A percentile compares a stretch with the other conserved stretches of the same genome.
Conservation (phyloP, 2,888 invertebrate genomes). For the Drosophila hawaiiensis region DNA sequence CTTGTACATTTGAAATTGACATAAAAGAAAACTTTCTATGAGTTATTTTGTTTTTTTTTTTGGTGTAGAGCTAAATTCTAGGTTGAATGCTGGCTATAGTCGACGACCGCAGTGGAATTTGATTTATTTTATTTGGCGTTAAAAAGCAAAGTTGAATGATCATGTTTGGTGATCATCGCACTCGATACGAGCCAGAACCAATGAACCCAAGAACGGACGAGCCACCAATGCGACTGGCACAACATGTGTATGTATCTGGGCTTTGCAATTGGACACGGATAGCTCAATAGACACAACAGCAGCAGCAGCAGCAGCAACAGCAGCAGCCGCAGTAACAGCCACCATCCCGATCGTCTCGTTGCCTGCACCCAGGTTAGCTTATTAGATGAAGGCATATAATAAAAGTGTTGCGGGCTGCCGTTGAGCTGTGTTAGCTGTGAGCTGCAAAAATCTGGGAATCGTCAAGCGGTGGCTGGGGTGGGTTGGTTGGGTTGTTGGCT, state of each 20-base stretch:
- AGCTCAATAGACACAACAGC: slow-evolving; percentile 74
- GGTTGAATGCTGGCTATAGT: slow-evolving; percentile 38
- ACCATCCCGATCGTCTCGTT: slow-evolving; percentile 23
- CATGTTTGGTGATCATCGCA: slow-evolving; percentile 76
- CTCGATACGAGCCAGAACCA: slow-evolving; percentile 68
- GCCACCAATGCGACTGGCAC: slow-evolving; percentile 30
- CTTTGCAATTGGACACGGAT: slow-evolving; percentile 80
- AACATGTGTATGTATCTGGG: slow-evolving; percentile 69
- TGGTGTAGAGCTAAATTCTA: slow-evolving; percentile 5
- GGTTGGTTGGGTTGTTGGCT: slow-evolving; percentile 24
- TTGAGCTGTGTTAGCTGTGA: slow-evolving; percentile 46
- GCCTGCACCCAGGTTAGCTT: slow-evolving; percentile 64
- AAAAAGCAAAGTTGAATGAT: slow-evolving; percentile 81
- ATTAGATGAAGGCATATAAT: slow-evolving; percentile 81
- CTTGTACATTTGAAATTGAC: not conserved
- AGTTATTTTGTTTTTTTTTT: not conserved
- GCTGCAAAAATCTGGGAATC: slow-evolving; percentile 59
- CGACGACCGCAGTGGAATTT: slow-evolving; percentile 80
- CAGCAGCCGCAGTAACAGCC: slow-evolving; percentile 34
- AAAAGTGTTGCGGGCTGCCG: slow-evolving; percentile 80
- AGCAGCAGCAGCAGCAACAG: slow-evolving; percentile 37
- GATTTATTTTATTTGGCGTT: slow-evolving; percentile 82
- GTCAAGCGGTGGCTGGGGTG: slow-evolving; percentile 22
- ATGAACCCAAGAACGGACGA: slow-evolving; percentile 44
- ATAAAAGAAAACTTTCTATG: not conserved